Evolutionary conservation across 1,140 invertebrate genomes (phyloP), one percentile per base, ranked within the genome.

Genomic region (Triops cancriformis): DNA sequence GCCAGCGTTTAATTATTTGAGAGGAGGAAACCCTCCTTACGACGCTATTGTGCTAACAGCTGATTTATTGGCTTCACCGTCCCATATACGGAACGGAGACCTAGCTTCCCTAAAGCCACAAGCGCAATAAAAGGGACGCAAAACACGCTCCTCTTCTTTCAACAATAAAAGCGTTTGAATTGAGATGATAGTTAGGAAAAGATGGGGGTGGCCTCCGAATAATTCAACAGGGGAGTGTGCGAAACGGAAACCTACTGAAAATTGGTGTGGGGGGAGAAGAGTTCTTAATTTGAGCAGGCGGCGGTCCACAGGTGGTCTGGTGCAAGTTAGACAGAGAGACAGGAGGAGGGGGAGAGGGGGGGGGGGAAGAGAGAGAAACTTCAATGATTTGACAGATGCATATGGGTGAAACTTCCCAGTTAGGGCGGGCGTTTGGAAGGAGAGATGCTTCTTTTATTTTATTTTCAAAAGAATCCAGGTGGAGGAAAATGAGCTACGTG

Each of bases 221-320:
- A 37, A 37, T 37, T 37, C 31, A 37, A 37, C 31, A 7, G 23
- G 51, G 23, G 23, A 23, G 51, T 64, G 51, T 14, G 51, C 51
- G 7, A 64, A 64, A 64, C 51, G 51, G 51, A 64, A 64, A 64
- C 51, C 31, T 37, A 37, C 31, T 5, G 51, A 64, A 64, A 64
- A 64, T 64, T 64, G 51, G 51, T 64, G 18, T 64, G 14, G 14
- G 23, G n/a, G n/a, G 51, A 64, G 14, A 37, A 7, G 31, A 64
- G 51, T 64, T 64, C 51, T 12, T 64, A 64, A 64, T 64, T 64
- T 64, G 51, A 64, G 51, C 51, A 64, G n/a, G 51, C 51, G 51
- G 51, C 14, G 14, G 51, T 23, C 51, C 51, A 64, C 51, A 64
- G 51, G 51, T 64, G 51, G 51, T 64, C 51, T 9, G 23, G 31